Base-by-base conservation (phyloP, 37 sponge, comb jelly and placozoan species). In the Cliona cf. orientalis region DNA sequence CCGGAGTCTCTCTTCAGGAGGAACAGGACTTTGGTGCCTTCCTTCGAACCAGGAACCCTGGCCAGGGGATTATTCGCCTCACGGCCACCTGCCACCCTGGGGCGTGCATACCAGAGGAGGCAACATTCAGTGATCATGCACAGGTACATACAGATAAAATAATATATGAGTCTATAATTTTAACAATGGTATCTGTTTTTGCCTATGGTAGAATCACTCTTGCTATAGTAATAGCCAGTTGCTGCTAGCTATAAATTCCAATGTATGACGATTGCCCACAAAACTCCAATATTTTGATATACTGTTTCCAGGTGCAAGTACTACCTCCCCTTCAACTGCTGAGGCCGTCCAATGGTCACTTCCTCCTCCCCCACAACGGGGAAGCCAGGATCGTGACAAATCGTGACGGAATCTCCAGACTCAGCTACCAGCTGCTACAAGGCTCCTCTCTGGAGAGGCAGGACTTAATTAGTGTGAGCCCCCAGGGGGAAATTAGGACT, bases 311-410 rank as follows among this genome's bases (percentile, higher is more conserved):
- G n/a, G 69, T 90, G 12, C 77, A 80, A 58, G 92, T 94, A 26
- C 38, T 91, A 1, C 64, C 91, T 53, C 53, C 69, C 2, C 89
- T 94, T 0, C 28, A 53, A 31, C 82, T 94, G 2, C 56, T 84
- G 26, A 55, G 69, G 46, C 95, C 95, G 5, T 42, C 68, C 25
- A 45, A 75, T 37, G 89, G 92, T 0, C 72, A 68, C 56, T 80
- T 94, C 45, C 82, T 94, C 21, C 66, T 94, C 5, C 95, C 95
- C 23, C 89, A 91, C 31, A 76, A 84, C 49, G 92, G 91, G 1
- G 14, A 46, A 5, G 69, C 89, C 17, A 78, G 46, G 44, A 88
- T 94, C 7, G 68, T 72, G 17, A 94, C 95, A 46, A 94, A 91
- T 46, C 66, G 91, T 31, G 91, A 91, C 75, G 86, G 91, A 39